phyloP scores from a whole-genome alignment of 2,797 vertebrate species.

The Gorsachius magnificus region DNA sequence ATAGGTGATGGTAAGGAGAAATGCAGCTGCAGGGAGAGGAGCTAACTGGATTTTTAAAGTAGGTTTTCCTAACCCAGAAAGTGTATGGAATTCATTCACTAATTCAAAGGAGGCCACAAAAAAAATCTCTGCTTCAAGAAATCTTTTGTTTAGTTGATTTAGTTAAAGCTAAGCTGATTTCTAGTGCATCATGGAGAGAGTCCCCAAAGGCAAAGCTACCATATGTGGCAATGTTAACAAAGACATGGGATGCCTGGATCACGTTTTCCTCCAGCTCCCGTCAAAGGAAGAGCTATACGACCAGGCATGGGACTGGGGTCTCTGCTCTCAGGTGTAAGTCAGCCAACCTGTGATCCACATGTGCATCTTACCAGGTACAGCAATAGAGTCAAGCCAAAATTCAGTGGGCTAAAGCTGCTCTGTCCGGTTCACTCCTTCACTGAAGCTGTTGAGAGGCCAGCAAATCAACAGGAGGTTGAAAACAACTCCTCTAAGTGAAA shows the following conservation, averaged over 20 bases:
- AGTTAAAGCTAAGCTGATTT: not conserved
- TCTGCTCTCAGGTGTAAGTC: not conserved
- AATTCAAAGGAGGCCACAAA: not conserved
- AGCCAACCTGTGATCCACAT: not conserved
- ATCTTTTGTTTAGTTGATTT: not conserved
- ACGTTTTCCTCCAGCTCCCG: not conserved
- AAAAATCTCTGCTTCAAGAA: not conserved
- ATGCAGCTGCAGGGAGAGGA: not conserved
- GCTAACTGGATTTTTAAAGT: not conserved
- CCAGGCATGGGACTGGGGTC: not conserved
- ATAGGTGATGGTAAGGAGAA: not conserved
- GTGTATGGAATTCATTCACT: not conserved
- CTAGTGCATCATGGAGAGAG: not conserved
- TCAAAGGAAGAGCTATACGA: not conserved
- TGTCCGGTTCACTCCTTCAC: not conserved
- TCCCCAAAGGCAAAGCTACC: not conserved
- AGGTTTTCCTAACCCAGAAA: not conserved
- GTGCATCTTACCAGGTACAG: not conserved
- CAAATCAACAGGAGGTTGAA: not conserved
- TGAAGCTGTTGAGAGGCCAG: not conserved
- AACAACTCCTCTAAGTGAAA: not conserved
- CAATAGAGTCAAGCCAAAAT: not conserved
- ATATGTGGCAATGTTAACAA: not conserved
- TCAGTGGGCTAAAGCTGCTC: not conserved
- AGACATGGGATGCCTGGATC: not conserved